phyloP scores from a whole-genome alignment of 2,888 invertebrate genomes.

The Mythimna lalbum region DNA sequence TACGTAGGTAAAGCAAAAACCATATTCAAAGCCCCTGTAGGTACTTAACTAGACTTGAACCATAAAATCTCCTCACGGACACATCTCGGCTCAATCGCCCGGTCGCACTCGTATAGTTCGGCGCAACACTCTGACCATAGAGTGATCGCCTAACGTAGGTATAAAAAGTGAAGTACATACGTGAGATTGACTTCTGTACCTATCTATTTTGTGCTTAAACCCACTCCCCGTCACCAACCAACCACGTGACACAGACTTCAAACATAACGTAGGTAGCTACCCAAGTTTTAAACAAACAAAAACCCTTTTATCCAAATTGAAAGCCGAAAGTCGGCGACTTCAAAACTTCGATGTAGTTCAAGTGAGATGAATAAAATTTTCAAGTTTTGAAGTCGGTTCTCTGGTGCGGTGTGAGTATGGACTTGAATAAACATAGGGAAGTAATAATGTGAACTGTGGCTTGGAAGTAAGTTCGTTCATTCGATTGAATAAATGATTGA shows the following conservation, averaged over 20 bases:
- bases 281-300: slow-evolving; percentile 50
- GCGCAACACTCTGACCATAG: no score
- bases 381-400: slow-evolving; percentile 51
- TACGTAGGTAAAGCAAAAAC: background rate
- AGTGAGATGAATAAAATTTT: slow-evolving; percentile 65
- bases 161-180: no score
- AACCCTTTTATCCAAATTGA: slow-evolving; percentile 64
- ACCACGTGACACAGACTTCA: slow-evolving; percentile 20
- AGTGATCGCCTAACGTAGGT: no score
- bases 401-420: slow-evolving; percentile 19
- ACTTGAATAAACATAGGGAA: slow-evolving; percentile 50
- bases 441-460: slow-evolving; percentile 49
- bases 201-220: background rate
- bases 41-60: background rate
- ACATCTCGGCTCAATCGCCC: no score
- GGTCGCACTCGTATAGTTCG: no score
- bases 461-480: slow-evolving; percentile 27
- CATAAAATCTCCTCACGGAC: no score
- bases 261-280: slow-evolving; percentile 20
- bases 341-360: slow-evolving; percentile 48
- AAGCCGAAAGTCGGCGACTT: slow-evolving; percentile 52
- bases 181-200: no score
- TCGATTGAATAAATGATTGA: slow-evolving; percentile 10
- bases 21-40: background rate
- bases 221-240: background rate